Base-by-base conservation (phyloP, 2,113 vertebrate species). In the Sphaerodactylus townsendi region DNA sequence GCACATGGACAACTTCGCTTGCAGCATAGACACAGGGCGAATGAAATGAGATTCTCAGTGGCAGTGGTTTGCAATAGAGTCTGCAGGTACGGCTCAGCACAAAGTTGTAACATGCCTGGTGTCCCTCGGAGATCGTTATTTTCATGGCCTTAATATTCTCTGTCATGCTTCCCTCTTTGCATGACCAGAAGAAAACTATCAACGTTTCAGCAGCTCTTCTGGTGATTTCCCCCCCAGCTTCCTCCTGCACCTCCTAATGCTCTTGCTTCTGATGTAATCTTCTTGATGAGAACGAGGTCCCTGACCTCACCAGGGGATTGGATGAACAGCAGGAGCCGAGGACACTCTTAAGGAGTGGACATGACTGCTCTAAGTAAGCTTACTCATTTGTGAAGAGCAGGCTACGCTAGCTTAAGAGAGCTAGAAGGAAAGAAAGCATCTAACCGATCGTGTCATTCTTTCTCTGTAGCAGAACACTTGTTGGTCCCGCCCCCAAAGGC, bases 401-500 rank as follows among this genome's bases (percentile, higher is more conserved):
- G 25, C 76, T 72, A 41, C 23, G 39, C 14, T 73, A 23, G 23
- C n/a, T 77, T 64, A 65, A 48, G 25, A 65, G 10, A 72, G 50
- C 68, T 72, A 33, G 76, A 85, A 44, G 1, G 11, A 0, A 2
- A n/a, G 11, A 1, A 8, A 70, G 41, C 21, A 37, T 77, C 71
- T 77, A 77, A 37, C 37, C 48, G 41, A 46, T 30, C 70, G n/a
- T 33, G n/a, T 62, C n/a, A 37, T 72, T 79, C 33, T 69, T 70
- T 59, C 70, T 48, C 44, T 71, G 21, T 37, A 28, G 68, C 53
- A 46, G 48, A 83, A 59, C 75, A 19, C 65, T 68, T 2, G 35
- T 0, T 0, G 25, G 0, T 71, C 64, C 70, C 14, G 0, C 0
- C 14, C 23, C 19, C 70, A 13, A 0, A 73, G 66, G 0, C 19